phyloP scores from a whole-genome alignment of 2,888 invertebrate species.

The Hypomecis punctinalis region DNA sequence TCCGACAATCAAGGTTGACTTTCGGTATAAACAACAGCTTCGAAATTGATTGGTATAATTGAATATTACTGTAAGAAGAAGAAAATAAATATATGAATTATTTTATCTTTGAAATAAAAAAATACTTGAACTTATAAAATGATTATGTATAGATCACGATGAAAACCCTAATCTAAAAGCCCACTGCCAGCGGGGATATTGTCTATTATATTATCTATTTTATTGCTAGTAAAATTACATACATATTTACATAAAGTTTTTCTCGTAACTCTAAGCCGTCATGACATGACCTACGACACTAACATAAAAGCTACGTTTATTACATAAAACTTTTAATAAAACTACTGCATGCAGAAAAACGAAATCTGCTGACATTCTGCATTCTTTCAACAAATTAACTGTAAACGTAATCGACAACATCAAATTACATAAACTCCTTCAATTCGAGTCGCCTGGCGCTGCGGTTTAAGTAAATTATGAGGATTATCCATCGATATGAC shows the following conservation, averaged over 20 bases:
- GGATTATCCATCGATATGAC: slow-evolving; percentile 60
- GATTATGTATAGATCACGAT: no score
- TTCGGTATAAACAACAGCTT: not conserved
- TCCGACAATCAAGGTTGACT: not conserved
- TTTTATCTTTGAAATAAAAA: no score
- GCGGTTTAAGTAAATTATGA: slow-evolving; percentile 40
- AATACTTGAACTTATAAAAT: no score
- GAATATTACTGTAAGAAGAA: not conserved
- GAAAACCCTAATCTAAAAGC: no score
- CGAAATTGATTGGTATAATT: not conserved
- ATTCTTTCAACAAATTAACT: slow-evolving; percentile 1
- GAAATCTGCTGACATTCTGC: not conserved
- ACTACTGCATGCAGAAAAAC: not conserved
- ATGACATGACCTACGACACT: no score
- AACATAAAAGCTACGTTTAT: not conserved
- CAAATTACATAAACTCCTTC: slow-evolving; percentile 4
- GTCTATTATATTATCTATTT: no score
- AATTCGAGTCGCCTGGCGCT: slow-evolving; percentile 31
- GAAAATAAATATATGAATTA: no score
- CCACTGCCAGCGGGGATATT: no score
- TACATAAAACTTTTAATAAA: not conserved
- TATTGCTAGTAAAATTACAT: no score
- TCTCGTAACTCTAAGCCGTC: no score
- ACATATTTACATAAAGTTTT: no score
- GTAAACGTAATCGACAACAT: not conserved